Conservation (phyloP, 2,888 invertebrate genomes). For the Scaptomyza parva region DNA sequence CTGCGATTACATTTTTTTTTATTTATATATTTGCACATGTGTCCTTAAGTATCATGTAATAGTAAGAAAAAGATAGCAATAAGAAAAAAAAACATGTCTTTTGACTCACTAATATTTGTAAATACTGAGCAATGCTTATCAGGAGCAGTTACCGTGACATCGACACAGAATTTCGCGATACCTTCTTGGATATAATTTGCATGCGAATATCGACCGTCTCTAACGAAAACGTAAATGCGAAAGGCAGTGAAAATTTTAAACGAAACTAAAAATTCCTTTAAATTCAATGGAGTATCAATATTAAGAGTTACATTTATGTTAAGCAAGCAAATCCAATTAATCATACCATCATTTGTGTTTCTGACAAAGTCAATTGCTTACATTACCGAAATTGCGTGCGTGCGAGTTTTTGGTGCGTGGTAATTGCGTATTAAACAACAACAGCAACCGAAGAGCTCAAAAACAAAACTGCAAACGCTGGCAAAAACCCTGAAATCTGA, state of each 20-base stretch:
- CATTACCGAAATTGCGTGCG: slow-evolving; percentile 14
- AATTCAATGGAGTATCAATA: slow-evolving; percentile 41
- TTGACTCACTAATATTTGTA: neutral
- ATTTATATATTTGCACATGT: neutral
- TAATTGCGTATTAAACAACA: slow-evolving; percentile 79
- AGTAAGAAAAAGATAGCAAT: neutral
- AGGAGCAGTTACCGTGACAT: slow-evolving; percentile 14
- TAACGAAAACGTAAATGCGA: slow-evolving; percentile 62
- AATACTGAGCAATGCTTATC: neutral
- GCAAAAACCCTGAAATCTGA: slow-evolving; percentile 51
- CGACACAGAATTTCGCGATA: slow-evolving; percentile 18
- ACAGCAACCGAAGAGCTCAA: slow-evolving; percentile 39
- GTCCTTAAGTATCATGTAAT: neutral
- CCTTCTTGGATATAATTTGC: slow-evolving; percentile 12
- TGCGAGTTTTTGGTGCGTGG: slow-evolving; percentile 48
- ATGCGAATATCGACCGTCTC: slow-evolving; percentile 36
- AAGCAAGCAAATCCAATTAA: slow-evolving; percentile 11
- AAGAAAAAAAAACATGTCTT: neutral
- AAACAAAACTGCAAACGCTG: slow-evolving; percentile 61
- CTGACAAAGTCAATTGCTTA: neutral
- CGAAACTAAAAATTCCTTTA: slow-evolving; percentile 42
- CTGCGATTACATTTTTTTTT: neutral
- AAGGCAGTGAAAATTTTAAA: slow-evolving; percentile 60
- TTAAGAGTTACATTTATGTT: slow-evolving; percentile 25
- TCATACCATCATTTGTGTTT: slow-evolving; percentile 10